phyloP scores from a whole-genome alignment of 2,113 vertebrate genomes.

The Macquaria ambigua region DNA sequence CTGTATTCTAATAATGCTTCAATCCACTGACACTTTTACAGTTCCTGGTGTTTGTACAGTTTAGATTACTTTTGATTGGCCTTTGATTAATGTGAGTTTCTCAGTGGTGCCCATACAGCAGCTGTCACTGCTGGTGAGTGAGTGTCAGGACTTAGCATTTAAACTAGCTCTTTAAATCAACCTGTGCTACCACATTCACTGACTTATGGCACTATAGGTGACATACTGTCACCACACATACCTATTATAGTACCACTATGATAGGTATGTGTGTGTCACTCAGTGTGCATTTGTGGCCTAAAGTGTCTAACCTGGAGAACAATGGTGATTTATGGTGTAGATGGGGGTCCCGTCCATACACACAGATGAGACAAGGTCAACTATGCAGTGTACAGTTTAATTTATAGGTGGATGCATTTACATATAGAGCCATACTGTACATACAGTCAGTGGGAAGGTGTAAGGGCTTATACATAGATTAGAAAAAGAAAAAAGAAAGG shows the following conservation, averaged over 20 bases:
- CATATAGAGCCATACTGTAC: constrained; percentile 3
- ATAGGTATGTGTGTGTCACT: constrained; percentile 42
- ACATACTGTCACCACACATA: constrained; percentile 44
- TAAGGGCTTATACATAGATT: background rate
- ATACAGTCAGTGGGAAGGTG: background rate
- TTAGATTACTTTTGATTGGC: constrained; percentile 54
- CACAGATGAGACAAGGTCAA: constrained; percentile 48
- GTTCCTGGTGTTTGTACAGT: constrained; percentile 35
- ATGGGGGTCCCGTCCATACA: background rate
- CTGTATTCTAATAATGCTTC: background rate
- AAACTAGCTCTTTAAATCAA: constrained; percentile 74
- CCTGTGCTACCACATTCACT: constrained; percentile 56
- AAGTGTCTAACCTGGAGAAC: constrained; percentile 31
- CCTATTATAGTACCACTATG: constrained; percentile 22
- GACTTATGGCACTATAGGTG: constrained; percentile 67
- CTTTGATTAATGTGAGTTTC: constrained; percentile 52
- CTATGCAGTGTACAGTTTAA: background rate
- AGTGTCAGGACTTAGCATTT: constrained; percentile 74
- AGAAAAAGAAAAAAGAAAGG: background rate
- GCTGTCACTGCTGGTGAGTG: constrained; percentile 59
- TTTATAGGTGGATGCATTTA: constrained; percentile 33
- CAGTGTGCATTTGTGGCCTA: constrained; percentile 37
- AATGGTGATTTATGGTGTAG: constrained; percentile 32
- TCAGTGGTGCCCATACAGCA: constrained; percentile 17
- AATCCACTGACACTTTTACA: constrained; percentile 24